phyloP scores from a whole-genome alignment of 2,113 vertebrate species.

The Chaenogobius annularis region DNA sequence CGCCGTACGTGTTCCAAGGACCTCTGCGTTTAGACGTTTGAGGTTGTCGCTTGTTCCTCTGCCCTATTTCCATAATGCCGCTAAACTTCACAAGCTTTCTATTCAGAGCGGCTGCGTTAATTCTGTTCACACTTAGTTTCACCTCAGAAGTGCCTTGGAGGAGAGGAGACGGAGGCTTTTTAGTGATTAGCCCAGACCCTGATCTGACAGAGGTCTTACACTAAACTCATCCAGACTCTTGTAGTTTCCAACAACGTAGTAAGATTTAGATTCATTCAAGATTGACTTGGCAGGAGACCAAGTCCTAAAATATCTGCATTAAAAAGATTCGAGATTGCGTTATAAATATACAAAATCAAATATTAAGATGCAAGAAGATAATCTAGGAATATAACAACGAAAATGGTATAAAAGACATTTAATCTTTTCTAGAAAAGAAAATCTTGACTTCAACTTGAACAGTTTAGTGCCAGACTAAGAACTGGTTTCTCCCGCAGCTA shows the following conservation, averaged over 20 bases:
- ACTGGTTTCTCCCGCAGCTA: too few species aligned
- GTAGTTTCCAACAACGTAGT: too few species aligned
- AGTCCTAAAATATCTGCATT: too few species aligned
- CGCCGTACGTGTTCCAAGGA: neutral
- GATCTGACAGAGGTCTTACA: conserved; percentile 45
- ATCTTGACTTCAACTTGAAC: neutral
- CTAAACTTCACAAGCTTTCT: conserved; percentile 53
- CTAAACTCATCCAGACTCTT: neutral
- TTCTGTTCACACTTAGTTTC: conserved; percentile 65
- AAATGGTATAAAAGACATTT: too few species aligned
- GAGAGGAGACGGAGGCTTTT: conserved; percentile 41
- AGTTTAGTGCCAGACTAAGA: neutral
- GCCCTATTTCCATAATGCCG: conserved; percentile 50
- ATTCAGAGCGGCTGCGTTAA: conserved; percentile 47
- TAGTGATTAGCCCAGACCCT: conserved; percentile 52
- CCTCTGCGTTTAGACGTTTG: conserved; percentile 18
- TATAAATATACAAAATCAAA: too few species aligned
- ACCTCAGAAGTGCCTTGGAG: conserved; percentile 42
- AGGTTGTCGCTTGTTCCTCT: conserved; percentile 16
- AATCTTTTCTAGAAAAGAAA: neutral
- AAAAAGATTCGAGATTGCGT: too few species aligned
- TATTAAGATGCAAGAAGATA: too few species aligned
- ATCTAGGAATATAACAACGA: too few species aligned
- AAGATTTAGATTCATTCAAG: too few species aligned
- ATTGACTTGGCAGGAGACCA: too few species aligned